A percentile compares a stretch with the other conserved stretches of the same genome.
Evolutionary conservation across 2,797 vertebrate species (phyloP).

Genomic region (Cygnus olor): DNA sequence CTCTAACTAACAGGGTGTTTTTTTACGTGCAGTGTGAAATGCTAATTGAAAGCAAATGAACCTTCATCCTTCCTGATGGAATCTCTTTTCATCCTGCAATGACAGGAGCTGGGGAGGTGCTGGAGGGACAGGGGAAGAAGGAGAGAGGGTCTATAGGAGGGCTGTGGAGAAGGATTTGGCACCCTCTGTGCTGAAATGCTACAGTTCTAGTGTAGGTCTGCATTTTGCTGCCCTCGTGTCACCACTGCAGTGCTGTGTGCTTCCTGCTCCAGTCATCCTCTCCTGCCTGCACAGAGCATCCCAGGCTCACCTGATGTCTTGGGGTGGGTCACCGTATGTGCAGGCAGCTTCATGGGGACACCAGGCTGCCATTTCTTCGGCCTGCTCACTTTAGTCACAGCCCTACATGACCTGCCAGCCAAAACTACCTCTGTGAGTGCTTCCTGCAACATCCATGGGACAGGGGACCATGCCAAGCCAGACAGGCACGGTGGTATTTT

Average conservation of each 20-base stretch:
- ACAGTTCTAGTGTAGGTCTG: not conserved
- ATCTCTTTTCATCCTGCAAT: not conserved
- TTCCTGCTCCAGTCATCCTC: not conserved
- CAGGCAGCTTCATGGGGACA: not conserved
- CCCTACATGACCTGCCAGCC: not conserved
- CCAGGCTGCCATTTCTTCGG: not conserved
- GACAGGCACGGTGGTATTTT: not conserved
- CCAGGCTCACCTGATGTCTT: not conserved
- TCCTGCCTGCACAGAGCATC: not conserved
- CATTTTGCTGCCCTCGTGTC: not conserved
- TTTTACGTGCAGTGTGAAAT: not conserved
- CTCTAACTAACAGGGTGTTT: not conserved
- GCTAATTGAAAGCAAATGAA: not conserved
- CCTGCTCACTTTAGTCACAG: not conserved
- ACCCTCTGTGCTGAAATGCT: not conserved
- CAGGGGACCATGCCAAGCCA: not conserved
- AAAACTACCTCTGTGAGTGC: not conserved
- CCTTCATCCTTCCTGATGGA: not conserved
- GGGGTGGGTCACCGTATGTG: rapidly evolving
- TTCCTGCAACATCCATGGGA: not conserved
- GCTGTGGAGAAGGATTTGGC: not conserved
- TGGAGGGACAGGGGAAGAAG: not conserved
- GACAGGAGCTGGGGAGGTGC: not conserved
- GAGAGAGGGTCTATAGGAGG: not conserved
- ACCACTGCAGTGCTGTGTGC: not conserved